These are phyloP conservation scores for Larimichthys crocea DNA, from an alignment of 2,113 vertebrate species.

Conservation along the genomic window DNA sequence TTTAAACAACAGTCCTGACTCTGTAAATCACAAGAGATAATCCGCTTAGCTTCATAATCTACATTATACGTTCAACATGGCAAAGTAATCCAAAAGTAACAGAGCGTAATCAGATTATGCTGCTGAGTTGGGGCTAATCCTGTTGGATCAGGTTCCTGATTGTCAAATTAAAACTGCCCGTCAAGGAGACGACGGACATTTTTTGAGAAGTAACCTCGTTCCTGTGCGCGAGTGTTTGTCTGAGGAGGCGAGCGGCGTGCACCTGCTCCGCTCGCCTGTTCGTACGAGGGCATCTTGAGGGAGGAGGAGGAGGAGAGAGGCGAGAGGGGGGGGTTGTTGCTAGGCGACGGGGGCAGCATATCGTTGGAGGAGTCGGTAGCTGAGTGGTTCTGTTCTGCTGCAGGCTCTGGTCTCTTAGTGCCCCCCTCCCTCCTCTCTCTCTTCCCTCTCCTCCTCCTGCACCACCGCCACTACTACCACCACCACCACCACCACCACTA, in stretches of 20 bases:
- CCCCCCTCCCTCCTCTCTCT: constrained; percentile 22
- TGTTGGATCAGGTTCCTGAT: constrained; percentile 60
- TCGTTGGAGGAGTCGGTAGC: constrained; percentile 81
- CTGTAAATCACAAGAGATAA: constrained; percentile 63
- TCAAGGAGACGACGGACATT: neutral
- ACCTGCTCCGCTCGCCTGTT: constrained; percentile 60
- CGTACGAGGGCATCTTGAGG: constrained; percentile 61
- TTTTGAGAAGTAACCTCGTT: constrained; percentile 29
- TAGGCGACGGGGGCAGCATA: constrained; percentile 78
- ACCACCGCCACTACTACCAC: constrained; percentile 43
- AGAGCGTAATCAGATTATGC: constrained; percentile 76
- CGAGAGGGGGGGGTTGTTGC: constrained; percentile 67
- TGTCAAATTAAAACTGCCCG: constrained; percentile 52
- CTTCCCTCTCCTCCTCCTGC: too few species aligned
- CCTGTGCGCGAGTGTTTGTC: constrained; percentile 11
- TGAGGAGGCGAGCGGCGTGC: constrained; percentile 38
- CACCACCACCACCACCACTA: constrained; percentile 19
- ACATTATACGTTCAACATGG: constrained; percentile 55
- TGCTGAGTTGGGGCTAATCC: constrained; percentile 57
- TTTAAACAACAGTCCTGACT: constrained; percentile 17
- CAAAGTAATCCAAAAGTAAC: constrained; percentile 69
- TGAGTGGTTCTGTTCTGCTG: constrained; percentile 81
- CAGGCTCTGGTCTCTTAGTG: constrained; percentile 76
- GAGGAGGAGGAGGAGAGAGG: constrained; percentile 9
- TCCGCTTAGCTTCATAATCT: constrained; percentile 70